These are phyloP conservation scores for Phataginus tricuspis DNA, from an alignment of 2,797 vertebrate species.

Conservation along the genomic window DNA sequence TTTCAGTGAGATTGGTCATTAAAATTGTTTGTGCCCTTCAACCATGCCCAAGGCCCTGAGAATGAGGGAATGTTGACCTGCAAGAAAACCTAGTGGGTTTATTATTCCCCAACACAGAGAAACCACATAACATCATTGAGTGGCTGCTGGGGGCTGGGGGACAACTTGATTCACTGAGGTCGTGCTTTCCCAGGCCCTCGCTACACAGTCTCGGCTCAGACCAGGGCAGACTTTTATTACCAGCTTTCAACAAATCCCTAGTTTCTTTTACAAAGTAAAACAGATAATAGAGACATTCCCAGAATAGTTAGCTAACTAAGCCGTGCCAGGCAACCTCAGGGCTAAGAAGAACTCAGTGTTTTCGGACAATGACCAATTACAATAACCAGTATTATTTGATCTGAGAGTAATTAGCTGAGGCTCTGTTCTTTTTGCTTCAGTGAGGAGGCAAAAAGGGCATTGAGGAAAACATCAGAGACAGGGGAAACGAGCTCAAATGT, in stretches of 20 bases:
- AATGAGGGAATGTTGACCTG: constrained; percentile 60
- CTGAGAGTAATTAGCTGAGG: constrained; percentile 79
- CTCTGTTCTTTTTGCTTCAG: constrained; percentile 82
- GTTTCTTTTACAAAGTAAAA: constrained; percentile 82
- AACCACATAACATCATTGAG: constrained; percentile 80
- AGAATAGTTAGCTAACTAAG: constrained; percentile 80
- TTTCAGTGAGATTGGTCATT: constrained; percentile 81
- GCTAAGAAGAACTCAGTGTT: constrained; percentile 80
- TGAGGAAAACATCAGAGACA: constrained; percentile 78
- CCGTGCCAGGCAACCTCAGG: constrained; percentile 77
- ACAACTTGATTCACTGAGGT: constrained; percentile 72
- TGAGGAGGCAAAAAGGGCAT: constrained; percentile 79
- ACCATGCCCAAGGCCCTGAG: constrained; percentile 71
- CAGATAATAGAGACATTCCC: constrained; percentile 80
- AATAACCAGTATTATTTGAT: constrained; percentile 84
- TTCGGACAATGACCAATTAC: constrained; percentile 83
- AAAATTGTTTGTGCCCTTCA: constrained; percentile 79
- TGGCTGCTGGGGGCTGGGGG: constrained; percentile 63
- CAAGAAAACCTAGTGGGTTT: constrained; percentile 80
- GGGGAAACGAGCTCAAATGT: constrained; percentile 74
- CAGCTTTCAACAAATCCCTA: constrained; percentile 76
- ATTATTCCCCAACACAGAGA: constrained; percentile 82
- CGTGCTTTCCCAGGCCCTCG: constrained; percentile 82
- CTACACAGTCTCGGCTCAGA: constrained; percentile 69
- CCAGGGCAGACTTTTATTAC: constrained; percentile 81